phyloP scores from a whole-genome alignment of 1,140 invertebrate genomes.

The Drosophila kohkoa region DNA sequence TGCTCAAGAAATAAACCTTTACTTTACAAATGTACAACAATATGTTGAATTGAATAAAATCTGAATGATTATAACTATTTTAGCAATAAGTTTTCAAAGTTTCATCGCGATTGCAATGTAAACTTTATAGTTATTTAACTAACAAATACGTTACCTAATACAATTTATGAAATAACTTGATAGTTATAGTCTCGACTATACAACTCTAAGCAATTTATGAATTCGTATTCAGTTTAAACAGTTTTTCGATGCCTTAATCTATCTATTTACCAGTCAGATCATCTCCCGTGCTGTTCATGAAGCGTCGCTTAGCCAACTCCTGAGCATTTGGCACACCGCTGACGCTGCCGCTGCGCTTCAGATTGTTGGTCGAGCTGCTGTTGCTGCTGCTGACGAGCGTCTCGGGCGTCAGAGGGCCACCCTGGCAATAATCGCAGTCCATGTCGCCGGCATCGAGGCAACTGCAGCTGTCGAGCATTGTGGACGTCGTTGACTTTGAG shows the following conservation, averaged over 20 bases:
- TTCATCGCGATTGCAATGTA: no score
- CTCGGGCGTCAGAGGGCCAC: conserved; percentile 52
- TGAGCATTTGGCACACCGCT: neutral
- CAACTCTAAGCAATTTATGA: no score
- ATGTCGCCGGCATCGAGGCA: conserved; percentile 39
- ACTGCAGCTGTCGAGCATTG: conserved; percentile 45
- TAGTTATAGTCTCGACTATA: no score
- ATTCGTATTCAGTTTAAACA: no score
- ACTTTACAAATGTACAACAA: no score
- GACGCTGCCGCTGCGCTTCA: conserved; percentile 47
- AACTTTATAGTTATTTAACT: no score
- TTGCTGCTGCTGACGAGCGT: conserved; percentile 10
- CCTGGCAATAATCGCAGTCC: conserved; percentile 61
- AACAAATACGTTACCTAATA: no score
- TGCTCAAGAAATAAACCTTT: neutral
- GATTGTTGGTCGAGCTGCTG: neutral
- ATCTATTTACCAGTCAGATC: neutral
- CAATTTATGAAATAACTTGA: no score
- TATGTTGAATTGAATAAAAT: no score
- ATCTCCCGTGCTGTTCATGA: conserved; percentile 66
- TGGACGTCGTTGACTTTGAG: conserved; percentile 12
- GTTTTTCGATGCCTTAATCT: no score
- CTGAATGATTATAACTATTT: no score
- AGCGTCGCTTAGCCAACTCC: conserved; percentile 60
- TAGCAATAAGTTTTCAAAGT: no score